Conservation (phyloP, 2,113 vertebrate species). For the Ctenodactylus gundi region DNA sequence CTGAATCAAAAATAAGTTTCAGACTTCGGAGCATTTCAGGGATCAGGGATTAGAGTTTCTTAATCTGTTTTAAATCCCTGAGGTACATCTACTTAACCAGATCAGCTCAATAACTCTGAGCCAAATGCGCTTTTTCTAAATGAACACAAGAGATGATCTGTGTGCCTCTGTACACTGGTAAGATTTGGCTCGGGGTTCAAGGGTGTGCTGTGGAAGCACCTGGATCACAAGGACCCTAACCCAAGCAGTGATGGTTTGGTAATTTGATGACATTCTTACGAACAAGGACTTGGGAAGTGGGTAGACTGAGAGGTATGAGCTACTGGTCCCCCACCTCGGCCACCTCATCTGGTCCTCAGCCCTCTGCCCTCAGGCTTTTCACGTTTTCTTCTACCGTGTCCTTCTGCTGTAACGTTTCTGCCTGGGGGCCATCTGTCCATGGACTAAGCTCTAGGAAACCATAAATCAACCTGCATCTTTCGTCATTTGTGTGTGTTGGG, state of each 20-base stretch:
- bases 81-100: not conserved
- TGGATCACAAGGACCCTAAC: no score
- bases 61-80: not conserved
- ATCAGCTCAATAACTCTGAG: not conserved
- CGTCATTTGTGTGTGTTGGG: no score
- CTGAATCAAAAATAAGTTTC: not conserved
- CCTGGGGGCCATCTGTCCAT: not conserved
- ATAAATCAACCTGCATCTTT: no score
- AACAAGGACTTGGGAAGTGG: not conserved
- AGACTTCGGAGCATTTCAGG: not conserved
- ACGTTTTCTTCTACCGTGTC: not conserved
- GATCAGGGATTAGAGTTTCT: not conserved
- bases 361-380: no score
- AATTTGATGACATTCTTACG: not conserved
- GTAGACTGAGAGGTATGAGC: not conserved
- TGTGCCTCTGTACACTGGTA: not conserved
- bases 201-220: no score
- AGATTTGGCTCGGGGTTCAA: no score
- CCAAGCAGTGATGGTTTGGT: not conserved
- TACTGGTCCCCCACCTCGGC: not conserved
- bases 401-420: not conserved
- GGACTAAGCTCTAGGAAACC: not conserved
- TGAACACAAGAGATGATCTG: not conserved
- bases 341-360: not conserved
- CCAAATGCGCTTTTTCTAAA: not conserved